Conservation (phyloP, 2,888 invertebrate species). For the Hydraecia micacea region DNA sequence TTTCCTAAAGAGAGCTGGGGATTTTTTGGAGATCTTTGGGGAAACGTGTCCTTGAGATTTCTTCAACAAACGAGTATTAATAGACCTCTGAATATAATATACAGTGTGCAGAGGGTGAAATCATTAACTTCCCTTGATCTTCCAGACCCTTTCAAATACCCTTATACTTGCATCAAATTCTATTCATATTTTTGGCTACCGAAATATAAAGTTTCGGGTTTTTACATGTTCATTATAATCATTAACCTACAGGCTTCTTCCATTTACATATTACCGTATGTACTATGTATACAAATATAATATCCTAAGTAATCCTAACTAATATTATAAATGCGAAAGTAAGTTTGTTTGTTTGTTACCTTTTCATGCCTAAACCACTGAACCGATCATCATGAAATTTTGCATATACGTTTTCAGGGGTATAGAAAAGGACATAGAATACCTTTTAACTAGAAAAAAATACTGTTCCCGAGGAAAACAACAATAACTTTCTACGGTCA, state of each 20-base stretch:
- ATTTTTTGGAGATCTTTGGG: conserved; percentile 39
- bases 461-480: no score
- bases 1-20: conserved; percentile 31
- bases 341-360: no score
- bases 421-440: no score
- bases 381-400: no score
- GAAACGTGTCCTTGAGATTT: conserved; percentile 50
- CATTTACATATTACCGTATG: neutral
- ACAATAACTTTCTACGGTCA: no score
- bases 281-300: no score
- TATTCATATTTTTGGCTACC: conserved; percentile 17
- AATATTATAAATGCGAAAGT: no score
- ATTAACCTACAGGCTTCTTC: neutral
- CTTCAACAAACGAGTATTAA: conserved; percentile 34
- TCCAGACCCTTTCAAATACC: conserved; percentile 24
- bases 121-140: conserved; percentile 55
- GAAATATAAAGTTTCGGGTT: neutral
- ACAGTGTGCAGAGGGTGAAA: conserved; percentile 26
- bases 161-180: conserved; percentile 32
- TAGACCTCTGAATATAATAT: conserved; percentile 28
- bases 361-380: no score
- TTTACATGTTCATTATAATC: neutral
- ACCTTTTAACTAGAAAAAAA: no score
- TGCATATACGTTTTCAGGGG: no score
- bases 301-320: no score